Evolutionary conservation across 2,113 vertebrate genomes (phyloP).

Genomic region (Oreochromis aureus): DNA sequence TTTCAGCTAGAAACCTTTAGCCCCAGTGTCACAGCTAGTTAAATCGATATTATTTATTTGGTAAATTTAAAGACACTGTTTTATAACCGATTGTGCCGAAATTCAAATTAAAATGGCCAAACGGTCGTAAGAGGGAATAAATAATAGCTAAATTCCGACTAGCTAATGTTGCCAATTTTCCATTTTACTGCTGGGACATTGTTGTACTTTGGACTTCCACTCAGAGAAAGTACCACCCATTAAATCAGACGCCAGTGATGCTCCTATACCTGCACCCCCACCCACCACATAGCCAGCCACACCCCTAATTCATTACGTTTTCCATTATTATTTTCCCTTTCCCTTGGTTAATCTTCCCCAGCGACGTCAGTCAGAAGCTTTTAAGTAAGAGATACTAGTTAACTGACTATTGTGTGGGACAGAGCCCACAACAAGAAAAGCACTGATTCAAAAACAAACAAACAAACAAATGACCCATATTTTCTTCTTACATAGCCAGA

Average conservation of each 20-base stretch:
- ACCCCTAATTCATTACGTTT: background rate
- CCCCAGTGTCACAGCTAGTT: background rate
- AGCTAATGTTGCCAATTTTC: background rate
- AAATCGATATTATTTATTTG: background rate
- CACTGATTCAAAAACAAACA: background rate
- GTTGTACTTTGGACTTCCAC: background rate
- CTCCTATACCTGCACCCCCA: background rate
- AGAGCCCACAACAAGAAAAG: background rate
- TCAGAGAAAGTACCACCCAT: background rate
- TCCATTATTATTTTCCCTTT: background rate
- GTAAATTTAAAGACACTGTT: background rate
- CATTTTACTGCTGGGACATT: background rate
- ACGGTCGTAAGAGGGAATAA: background rate
- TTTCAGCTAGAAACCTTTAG: slow-evolving; percentile 15
- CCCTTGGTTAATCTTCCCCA: background rate
- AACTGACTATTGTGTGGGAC: background rate
- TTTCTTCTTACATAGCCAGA: background rate
- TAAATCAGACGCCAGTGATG: background rate
- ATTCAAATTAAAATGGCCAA: background rate
- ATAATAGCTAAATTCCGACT: background rate
- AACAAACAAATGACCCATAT: background rate
- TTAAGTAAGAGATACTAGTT: background rate
- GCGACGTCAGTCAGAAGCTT: background rate
- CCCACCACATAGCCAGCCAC: background rate
- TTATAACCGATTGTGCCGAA: background rate